Evolutionary conservation across 2,888 invertebrate genomes (phyloP), one percentile per base, ranked within the genome.

Genomic region (Bombylius discolor): DNA sequence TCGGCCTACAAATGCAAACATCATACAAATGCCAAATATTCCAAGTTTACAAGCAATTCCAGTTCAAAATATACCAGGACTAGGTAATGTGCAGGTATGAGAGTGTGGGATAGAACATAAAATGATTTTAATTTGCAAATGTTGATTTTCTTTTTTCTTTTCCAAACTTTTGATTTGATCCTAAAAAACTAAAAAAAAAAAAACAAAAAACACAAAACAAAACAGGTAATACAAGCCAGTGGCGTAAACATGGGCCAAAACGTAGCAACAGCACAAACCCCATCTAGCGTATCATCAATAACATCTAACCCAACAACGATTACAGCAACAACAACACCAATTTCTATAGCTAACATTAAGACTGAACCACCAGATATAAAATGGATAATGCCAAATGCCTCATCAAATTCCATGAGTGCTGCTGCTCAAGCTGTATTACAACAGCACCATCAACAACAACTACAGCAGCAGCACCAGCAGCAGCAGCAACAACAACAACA

Each of bases 81-180:
- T 87, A 49, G 86, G 87, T 5, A 87, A 89, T 62, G 89, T 92
- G 14, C 92, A 92, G 75, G 78, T 89, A 56, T 61, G 50, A 61
- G 60, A 57, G 56, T 57, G 12, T 56, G 60, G 39, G 9, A 11
- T 42, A 42, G 39, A 42, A 42, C 39, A 11, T 42, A 42, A 42
- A 36, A 56, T 58, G 23, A 58, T 60, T 42, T 42, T 42, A 42
- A 42, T 42, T 42, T 42, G 39, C 39, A 42, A 42, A 42, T 42
- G 39, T 42, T 11, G 39, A 8, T 11, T 42, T 42, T 42, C 11
- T 42, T 42, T 42, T 42, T 5, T 42, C 39, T 8, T 42, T 42
- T 42, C 4, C 11, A 11, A 11, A 11, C 12, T 42, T 23, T 23
- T 23, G 23, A 23, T 23, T 23, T 23, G 23, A 23, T 23, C 23